Conservation (phyloP, 30 jellyfish, hydroid and myxozoan genomes). For the Kudoa iwatai region DNA sequence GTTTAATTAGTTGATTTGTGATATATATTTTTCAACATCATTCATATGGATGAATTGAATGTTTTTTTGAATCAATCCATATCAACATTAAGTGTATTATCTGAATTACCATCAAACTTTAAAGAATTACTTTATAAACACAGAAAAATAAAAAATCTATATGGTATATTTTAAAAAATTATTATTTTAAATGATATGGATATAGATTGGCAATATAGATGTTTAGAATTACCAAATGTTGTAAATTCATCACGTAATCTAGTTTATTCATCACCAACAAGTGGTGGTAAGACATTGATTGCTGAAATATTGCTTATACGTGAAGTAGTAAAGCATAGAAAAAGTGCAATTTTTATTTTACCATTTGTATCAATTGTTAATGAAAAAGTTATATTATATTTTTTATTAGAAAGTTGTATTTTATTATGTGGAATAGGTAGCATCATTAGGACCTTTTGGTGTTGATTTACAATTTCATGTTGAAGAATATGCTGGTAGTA, state of each 20-base stretch:
- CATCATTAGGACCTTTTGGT: constrained; percentile 69
- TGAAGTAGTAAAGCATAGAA: constrained; percentile 14
- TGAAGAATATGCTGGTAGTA: constrained; percentile 76
- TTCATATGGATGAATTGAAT: too few species aligned
- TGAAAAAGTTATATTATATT: constrained; percentile 18
- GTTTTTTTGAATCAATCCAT: too few species aligned
- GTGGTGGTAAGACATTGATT: constrained; percentile 89
- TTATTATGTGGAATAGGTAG: constrained; percentile 9
- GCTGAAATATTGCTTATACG: constrained; percentile 52
- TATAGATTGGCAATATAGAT: constrained; percentile 68
- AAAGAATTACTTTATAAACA: too few species aligned
- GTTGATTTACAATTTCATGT: constrained; percentile 46
- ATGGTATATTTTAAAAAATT: too few species aligned
- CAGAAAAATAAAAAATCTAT: too few species aligned
- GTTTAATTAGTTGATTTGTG: too few species aligned
- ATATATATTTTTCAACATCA: too few species aligned
- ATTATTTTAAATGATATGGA: too few species aligned
- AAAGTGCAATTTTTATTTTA: constrained; percentile 17
- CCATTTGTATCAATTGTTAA: constrained; percentile 79
- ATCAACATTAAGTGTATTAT: too few species aligned
- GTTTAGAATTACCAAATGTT: constrained; percentile 16
- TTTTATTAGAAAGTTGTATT: background rate
- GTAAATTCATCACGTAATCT: constrained; percentile 5
- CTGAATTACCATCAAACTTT: too few species aligned
- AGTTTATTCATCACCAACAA: constrained; percentile 60